These are phyloP conservation scores for Rhabdophis nuchalis DNA, from an alignment of 2,797 vertebrate species.

Conservation along the genomic window DNA sequence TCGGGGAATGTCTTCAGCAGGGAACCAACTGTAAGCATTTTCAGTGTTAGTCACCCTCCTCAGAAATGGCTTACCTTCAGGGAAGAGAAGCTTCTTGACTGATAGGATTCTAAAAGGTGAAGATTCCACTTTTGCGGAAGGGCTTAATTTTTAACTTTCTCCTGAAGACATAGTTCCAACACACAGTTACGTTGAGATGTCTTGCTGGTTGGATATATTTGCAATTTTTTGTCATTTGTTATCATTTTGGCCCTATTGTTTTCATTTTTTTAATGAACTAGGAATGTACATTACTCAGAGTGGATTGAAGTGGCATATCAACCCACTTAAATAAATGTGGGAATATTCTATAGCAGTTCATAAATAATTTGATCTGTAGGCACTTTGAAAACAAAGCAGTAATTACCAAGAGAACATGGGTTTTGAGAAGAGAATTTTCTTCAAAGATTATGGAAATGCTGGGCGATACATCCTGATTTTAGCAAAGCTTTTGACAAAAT, in stretches of 20 bases:
- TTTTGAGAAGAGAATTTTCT: background rate
- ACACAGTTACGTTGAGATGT: background rate
- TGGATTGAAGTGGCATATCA: background rate
- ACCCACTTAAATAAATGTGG: background rate
- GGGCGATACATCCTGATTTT: background rate
- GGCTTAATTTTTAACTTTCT: background rate
- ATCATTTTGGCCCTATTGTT: background rate
- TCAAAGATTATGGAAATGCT: background rate
- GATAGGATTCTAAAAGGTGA: background rate
- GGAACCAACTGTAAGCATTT: background rate
- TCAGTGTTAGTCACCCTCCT: background rate
- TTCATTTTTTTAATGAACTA: background rate
- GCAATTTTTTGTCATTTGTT: background rate
- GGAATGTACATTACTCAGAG: background rate
- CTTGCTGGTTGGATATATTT: background rate
- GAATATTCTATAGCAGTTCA: background rate
- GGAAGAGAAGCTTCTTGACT: background rate
- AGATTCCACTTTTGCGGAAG: background rate
- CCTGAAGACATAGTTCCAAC: background rate
- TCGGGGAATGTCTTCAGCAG: background rate
- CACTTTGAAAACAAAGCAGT: background rate
- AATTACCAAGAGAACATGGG: background rate
- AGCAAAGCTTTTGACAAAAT: background rate
- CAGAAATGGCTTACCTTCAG: background rate
- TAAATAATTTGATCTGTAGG: background rate